Evolutionary conservation across 2,888 invertebrate genomes (phyloP).

Genomic region (Chrysolina americana): DNA sequence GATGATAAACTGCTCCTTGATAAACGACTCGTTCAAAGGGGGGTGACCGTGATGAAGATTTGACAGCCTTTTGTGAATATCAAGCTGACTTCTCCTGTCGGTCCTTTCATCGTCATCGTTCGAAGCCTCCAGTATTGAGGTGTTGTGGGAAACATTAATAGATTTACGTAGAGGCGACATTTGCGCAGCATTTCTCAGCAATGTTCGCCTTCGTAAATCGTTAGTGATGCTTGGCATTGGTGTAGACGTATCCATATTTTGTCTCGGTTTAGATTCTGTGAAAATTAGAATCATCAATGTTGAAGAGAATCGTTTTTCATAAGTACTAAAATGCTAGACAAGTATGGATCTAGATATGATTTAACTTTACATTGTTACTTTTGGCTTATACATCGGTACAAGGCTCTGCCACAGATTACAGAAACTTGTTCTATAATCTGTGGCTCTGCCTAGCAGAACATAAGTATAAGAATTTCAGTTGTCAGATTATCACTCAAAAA

Average conservation of each 20-base stretch:
- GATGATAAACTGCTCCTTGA: slow-evolving; percentile 80
- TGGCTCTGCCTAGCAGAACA: too few relatives aligned
- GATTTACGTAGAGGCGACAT: slow-evolving; percentile 41
- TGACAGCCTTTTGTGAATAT: slow-evolving; percentile 49
- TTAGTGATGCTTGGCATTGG: slow-evolving; percentile 19
- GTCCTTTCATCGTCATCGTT: slow-evolving; percentile 56
- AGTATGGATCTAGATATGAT: too few relatives aligned
- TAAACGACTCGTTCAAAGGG: slow-evolving; percentile 64
- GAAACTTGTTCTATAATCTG: too few relatives aligned
- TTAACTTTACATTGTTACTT: too few relatives aligned
- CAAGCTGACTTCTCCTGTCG: slow-evolving; percentile 49
- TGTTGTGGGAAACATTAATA: slow-evolving; percentile 8
- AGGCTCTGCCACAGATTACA: too few relatives aligned
- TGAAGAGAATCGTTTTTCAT: too few relatives aligned
- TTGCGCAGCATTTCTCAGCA: slow-evolving; percentile 31
- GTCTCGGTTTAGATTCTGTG: neutral
- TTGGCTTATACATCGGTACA: too few relatives aligned
- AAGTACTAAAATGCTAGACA: too few relatives aligned
- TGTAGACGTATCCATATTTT: slow-evolving; percentile 41
- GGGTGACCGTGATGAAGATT: slow-evolving; percentile 35
- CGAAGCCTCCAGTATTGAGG: slow-evolving; percentile 29
- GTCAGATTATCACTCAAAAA: too few relatives aligned
- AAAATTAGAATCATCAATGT: neutral
- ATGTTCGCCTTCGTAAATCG: slow-evolving; percentile 34
- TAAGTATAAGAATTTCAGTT: too few relatives aligned